Percentiles rank a stretch among this genome's conserved stretches.
These are phyloP conservation scores for Pachycephus smyrnensis DNA, from an alignment of 2,888 invertebrate genomes.

Conservation along the genomic window DNA sequence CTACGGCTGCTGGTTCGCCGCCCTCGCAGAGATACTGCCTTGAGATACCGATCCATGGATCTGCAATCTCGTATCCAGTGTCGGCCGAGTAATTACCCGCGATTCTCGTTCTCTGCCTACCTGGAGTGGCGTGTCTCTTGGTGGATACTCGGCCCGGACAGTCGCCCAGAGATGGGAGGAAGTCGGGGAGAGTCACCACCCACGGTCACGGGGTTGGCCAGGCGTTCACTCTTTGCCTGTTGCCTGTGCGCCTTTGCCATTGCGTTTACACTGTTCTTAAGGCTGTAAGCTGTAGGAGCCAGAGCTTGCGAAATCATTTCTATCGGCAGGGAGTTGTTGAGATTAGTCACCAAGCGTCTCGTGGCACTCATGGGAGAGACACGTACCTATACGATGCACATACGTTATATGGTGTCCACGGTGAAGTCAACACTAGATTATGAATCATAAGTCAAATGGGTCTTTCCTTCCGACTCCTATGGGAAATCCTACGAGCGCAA, in stretches of 20 bases:
- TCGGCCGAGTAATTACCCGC: constrained; percentile 5
- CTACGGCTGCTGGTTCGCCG: background rate
- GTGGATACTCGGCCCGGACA: background rate
- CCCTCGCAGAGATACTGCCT: background rate
- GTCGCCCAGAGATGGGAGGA: background rate
- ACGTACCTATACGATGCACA: background rate
- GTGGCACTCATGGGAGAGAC: background rate
- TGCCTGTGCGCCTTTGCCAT: background rate
- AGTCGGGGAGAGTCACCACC: background rate
- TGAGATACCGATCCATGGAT: constrained; percentile 2
- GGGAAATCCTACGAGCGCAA: background rate
- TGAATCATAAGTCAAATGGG: background rate
- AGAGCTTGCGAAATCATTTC: background rate
- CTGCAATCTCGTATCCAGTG: background rate
- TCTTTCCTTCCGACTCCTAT: background rate
- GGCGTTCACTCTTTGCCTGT: background rate
- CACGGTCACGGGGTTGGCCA: background rate
- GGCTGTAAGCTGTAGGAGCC: background rate
- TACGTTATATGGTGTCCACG: background rate
- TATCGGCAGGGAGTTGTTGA: background rate
- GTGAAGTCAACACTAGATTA: background rate
- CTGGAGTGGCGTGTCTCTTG: background rate
- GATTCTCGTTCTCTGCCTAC: background rate
- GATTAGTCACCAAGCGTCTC: background rate
- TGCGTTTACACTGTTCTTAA: background rate